These are phyloP conservation scores for Thermophis baileyi DNA, from an alignment of 2,113 vertebrate genomes.

Conservation along the genomic window DNA sequence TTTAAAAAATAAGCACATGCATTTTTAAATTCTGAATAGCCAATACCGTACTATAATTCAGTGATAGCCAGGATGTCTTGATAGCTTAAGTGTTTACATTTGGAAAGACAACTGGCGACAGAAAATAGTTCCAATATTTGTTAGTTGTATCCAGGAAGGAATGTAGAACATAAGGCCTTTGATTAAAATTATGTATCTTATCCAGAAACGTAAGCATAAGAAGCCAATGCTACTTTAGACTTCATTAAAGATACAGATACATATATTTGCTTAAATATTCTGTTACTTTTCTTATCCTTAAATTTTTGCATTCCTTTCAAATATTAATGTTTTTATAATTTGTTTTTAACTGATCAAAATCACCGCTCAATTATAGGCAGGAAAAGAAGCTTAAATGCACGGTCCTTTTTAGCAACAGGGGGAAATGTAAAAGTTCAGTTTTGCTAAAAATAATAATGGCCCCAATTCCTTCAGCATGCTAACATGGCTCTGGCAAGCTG, in stretches of 20 bases:
- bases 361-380: background rate
- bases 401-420: slow-evolving; percentile 22
- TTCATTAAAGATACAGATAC: slow-evolving; percentile 26
- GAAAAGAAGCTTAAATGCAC: background rate
- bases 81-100: slow-evolving; percentile 23
- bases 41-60: slow-evolving; percentile 36
- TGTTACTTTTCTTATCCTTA: slow-evolving; percentile 19
- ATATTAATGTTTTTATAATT: background rate
- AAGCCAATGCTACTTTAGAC: slow-evolving; percentile 38
- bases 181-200: slow-evolving; percentile 46
- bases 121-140: slow-evolving; percentile 43
- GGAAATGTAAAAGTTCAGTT: background rate
- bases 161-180: slow-evolving; percentile 24
- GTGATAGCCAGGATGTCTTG: slow-evolving; percentile 12
- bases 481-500: background rate
- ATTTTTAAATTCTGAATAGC: slow-evolving; percentile 55
- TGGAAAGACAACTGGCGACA: slow-evolving; percentile 15
- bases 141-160: slow-evolving; percentile 34
- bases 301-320: slow-evolving; percentile 43
- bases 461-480: background rate
- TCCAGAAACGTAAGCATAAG: slow-evolving; percentile 44
- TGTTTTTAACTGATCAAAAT: slow-evolving; percentile 34
- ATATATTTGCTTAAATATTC: slow-evolving; percentile 29
- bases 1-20: slow-evolving; percentile 56
- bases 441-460: background rate